Evolutionary conservation across 2,113 vertebrate genomes (phyloP), one percentile per base, ranked within the genome.

Genomic region (Callipepla squamata): DNA sequence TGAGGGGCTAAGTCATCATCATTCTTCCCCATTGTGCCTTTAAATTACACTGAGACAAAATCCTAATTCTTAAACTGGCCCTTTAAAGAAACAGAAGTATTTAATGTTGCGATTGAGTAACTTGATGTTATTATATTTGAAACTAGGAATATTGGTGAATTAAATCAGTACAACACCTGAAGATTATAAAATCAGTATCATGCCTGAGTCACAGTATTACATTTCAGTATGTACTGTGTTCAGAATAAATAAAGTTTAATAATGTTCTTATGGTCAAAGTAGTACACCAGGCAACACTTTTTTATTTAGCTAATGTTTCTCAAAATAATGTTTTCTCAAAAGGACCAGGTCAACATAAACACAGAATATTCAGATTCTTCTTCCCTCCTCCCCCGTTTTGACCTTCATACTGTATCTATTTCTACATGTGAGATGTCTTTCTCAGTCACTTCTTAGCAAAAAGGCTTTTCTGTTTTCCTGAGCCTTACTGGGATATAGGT

Each of bases 391-490:
- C 9, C 32, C 7, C 9, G 0, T 67, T 85, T 85, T 87, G 47
- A 59, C 59, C 6, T 0, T 61, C 11, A 2, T 36, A 5, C 21
- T 10, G 13, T 34, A 77, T 82, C 73, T 80, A 36, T 88, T 88
- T 88, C 17, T 82, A 2, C 50, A 6, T 61, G 3, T 80, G 51
- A 74, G 80, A 59, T 0, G 0, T 44, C 59, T 79, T 28, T 69
- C 72, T 65, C 34, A 55, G 67, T 72, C 3, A 2, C 23, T 80
- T 89, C 62, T 82, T 81, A 85, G 7, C 50, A 70, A 34, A 81
- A 65, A 92, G 62, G 15, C 32, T 44, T 87, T 89, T 62, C n/a
- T 44, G 2, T 9, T 58, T 80, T 83, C 73, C 34, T 6, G 72
- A 34, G 48, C 53, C 62, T 62, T 69, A 34, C 9, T 16, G 34